Percentiles rank a stretch among this genome's conserved stretches.
Evolutionary conservation across 1,140 invertebrate species (phyloP).

Genomic region (Aphaenogaster rudis): DNA sequence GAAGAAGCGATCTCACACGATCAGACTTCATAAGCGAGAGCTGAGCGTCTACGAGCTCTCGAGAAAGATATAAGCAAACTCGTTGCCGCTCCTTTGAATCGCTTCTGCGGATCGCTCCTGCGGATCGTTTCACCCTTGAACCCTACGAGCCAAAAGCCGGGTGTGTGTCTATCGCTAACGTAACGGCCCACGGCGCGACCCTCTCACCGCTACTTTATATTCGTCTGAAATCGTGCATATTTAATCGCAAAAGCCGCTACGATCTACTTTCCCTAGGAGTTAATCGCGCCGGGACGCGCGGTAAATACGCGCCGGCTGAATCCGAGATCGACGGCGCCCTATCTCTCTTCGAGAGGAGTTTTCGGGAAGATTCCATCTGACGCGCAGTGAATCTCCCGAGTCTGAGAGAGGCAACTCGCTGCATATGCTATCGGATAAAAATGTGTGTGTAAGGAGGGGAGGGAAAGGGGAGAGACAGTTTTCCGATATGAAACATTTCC

Average conservation of each 20-base stretch:
- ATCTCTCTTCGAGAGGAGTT: slow-evolving; percentile 48
- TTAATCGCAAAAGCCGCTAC: slow-evolving; percentile 81
- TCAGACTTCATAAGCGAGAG: slow-evolving; percentile 81
- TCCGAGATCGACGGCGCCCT: slow-evolving; percentile 34
- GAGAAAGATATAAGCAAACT: slow-evolving; percentile 75
- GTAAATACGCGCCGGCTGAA: slow-evolving; percentile 67
- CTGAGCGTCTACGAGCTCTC: slow-evolving; percentile 68
- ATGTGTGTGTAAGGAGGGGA: not conserved
- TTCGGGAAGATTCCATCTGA: slow-evolving; percentile 52
- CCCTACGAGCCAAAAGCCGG: slow-evolving; percentile 74
- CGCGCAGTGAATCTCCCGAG: slow-evolving; percentile 52
- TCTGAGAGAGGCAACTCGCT: not conserved
- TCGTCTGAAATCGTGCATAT: slow-evolving; percentile 85
- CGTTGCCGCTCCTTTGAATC: slow-evolving; percentile 44
- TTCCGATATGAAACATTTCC: slow-evolving; percentile 60
- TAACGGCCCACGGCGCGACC: slow-evolving; percentile 24
- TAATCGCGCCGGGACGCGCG: slow-evolving; percentile 77
- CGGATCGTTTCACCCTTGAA: slow-evolving; percentile 59
- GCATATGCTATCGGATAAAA: slow-evolving; percentile 47
- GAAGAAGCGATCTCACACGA: slow-evolving; percentile 76
- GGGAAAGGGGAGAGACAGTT: slow-evolving; percentile 21
- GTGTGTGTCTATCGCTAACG: slow-evolving; percentile 55
- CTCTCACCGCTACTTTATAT: slow-evolving; percentile 80
- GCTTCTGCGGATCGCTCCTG: slow-evolving; percentile 56
- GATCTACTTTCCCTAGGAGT: slow-evolving; percentile 81